phyloP scores from a whole-genome alignment of 2,888 invertebrate genomes.

The Alviniconcha strummeri region DNA sequence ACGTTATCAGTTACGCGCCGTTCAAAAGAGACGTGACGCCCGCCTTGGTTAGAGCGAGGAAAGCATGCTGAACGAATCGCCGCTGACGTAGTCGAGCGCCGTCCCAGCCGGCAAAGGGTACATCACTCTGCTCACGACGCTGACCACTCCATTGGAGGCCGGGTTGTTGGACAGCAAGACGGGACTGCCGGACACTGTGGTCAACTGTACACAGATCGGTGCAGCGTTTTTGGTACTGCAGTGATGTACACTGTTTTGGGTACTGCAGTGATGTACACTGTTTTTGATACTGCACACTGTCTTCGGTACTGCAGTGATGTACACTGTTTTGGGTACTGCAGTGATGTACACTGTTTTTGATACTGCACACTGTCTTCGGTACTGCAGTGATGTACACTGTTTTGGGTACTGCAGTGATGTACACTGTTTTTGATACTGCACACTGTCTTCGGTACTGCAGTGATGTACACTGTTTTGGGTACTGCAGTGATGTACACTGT shows the following conservation, averaged over 20 bases:
- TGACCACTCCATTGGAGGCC: slow-evolving; percentile 51
- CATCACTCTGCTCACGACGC: slow-evolving; percentile 49
- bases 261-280: too few relatives aligned
- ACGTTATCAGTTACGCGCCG: slow-evolving; percentile 21
- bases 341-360: too few relatives aligned
- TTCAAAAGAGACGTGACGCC: slow-evolving; percentile 38
- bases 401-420: background rate
- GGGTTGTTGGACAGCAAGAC: slow-evolving; percentile 45
- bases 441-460: too few relatives aligned
- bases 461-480: background rate
- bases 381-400: background rate
- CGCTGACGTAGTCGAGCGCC: slow-evolving; percentile 38
- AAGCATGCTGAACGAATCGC: slow-evolving; percentile 40
- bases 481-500: too few relatives aligned
- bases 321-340: background rate
- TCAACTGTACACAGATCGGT: slow-evolving; percentile 29
- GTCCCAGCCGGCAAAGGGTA: slow-evolving; percentile 45
- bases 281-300: too few relatives aligned
- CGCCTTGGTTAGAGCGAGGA: slow-evolving; percentile 44
- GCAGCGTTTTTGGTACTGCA: too few relatives aligned
- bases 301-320: too few relatives aligned
- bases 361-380: too few relatives aligned
- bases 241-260: background rate
- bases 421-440: too few relatives aligned
- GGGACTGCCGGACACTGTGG: slow-evolving; percentile 47